Conservation (phyloP, 2,888 invertebrate species). For the Ophioninae sp. region DNA sequence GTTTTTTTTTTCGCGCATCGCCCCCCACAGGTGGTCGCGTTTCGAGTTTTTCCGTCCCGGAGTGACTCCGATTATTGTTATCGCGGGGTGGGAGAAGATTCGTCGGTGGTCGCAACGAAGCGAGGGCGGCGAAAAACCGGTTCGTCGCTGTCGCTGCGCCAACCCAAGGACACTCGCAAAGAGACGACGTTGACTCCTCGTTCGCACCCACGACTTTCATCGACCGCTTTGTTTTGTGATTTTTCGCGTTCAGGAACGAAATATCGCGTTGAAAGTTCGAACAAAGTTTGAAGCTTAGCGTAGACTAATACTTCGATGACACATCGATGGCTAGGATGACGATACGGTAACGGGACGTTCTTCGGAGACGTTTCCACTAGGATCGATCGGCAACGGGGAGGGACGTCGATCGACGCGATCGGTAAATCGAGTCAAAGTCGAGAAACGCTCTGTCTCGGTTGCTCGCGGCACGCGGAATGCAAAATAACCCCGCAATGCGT, state of each 20-base stretch:
- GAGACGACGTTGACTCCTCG: neutral
- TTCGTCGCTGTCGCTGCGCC: neutral
- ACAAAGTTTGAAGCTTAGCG: neutral
- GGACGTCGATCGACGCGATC: constrained; percentile 72
- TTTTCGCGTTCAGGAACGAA: neutral
- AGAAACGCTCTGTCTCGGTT: neutral
- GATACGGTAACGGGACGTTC: neutral
- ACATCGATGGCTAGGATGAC: neutral
- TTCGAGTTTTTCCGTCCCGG: neutral
- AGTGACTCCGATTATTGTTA: neutral
- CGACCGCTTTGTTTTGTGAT: neutral
- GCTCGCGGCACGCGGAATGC: neutral
- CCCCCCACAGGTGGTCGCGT: neutral
- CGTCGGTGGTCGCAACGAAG: neutral
- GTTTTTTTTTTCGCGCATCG: neutral
- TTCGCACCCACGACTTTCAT: neutral
- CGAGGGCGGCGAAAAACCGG: neutral
- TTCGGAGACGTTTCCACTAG: constrained; percentile 68
- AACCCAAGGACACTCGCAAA: neutral
- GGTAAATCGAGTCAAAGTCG: constrained; percentile 62
- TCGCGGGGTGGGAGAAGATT: neutral
- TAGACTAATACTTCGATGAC: neutral
- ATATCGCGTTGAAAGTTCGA: neutral
- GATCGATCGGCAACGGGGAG: constrained; percentile 72
- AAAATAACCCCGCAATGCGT: neutral